Percentiles rank a stretch among this genome's conserved stretches.
Conservation (phyloP, 2,113 vertebrate species). For the Xyliphius kryptos region DNA sequence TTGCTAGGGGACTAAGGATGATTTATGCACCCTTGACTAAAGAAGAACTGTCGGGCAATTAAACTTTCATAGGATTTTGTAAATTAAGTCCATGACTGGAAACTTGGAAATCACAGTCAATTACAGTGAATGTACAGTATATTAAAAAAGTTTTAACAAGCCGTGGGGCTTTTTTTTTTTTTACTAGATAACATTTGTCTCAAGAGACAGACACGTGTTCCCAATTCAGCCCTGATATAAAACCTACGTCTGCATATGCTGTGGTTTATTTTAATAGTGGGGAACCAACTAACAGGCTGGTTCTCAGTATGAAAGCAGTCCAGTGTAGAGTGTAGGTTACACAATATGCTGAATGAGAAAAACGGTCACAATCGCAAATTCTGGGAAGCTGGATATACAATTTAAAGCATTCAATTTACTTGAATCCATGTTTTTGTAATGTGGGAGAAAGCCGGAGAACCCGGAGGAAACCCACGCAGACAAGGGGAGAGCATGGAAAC, state of each 20-base stretch:
- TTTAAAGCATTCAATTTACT: too few species aligned
- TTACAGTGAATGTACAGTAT: constrained; percentile 66
- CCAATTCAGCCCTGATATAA: constrained; percentile 48
- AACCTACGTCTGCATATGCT: constrained; percentile 17
- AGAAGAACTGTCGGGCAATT: constrained; percentile 59
- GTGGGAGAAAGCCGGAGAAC: too few species aligned
- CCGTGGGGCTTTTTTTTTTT: constrained; percentile 42
- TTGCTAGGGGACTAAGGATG: constrained; percentile 31
- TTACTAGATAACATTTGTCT: constrained; percentile 39
- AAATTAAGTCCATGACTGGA: constrained; percentile 61
- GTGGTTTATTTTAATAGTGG: background rate
- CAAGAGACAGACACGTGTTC: constrained; percentile 44
- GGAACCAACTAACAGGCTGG: background rate
- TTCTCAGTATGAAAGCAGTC: background rate
- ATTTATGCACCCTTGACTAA: constrained; percentile 55
- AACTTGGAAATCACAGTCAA: constrained; percentile 63
- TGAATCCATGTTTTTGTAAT: too few species aligned
- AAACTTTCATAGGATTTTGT: constrained; percentile 66
- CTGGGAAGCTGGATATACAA: too few species aligned
- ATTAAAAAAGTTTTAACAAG: constrained; percentile 63
- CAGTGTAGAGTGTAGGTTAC: background rate
- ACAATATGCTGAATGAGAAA: background rate
- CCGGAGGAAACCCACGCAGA: too few species aligned
- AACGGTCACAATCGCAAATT: background rate
- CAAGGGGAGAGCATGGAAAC: too few species aligned